Evolutionary conservation across 1,140 invertebrate species (phyloP).

Genomic region (Trinorchestia longiramus): DNA sequence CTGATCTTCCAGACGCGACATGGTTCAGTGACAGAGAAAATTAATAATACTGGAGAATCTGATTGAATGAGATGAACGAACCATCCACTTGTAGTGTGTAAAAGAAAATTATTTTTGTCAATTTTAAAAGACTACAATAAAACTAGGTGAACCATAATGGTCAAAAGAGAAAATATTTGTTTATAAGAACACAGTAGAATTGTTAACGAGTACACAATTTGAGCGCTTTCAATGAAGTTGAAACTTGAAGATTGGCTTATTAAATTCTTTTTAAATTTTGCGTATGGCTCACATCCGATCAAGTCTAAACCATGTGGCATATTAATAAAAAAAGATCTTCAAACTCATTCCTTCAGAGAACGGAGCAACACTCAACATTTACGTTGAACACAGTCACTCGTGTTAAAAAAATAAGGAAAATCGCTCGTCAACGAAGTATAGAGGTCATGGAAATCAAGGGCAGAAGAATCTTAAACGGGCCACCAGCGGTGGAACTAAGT

Average conservation of each 20-base stretch:
- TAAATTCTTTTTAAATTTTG: not conserved
- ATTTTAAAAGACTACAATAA: not conserved
- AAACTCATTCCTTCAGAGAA: not conserved
- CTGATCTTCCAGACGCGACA: not conserved
- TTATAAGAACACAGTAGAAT: not conserved
- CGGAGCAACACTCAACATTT: not conserved
- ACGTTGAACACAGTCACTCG: not conserved
- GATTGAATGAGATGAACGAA: no score
- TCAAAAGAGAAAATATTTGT: not conserved
- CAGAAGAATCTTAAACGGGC: not conserved
- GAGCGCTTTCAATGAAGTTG: not conserved
- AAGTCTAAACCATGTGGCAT: not conserved
- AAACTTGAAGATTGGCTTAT: not conserved
- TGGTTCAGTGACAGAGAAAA: not conserved
- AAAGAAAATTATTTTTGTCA: not conserved
- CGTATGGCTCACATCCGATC: not conserved
- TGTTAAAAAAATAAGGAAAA: not conserved
- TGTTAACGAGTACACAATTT: not conserved
- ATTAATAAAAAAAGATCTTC: not conserved
- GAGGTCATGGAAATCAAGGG: not conserved
- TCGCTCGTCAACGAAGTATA: not conserved
- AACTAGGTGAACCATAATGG: not conserved
- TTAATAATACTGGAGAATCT: not conserved
- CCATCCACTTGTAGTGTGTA: not conserved
- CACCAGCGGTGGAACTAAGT: not conserved